Evolutionary conservation across 2,888 invertebrate species (phyloP).

Genomic region (Netelia melanura): DNA sequence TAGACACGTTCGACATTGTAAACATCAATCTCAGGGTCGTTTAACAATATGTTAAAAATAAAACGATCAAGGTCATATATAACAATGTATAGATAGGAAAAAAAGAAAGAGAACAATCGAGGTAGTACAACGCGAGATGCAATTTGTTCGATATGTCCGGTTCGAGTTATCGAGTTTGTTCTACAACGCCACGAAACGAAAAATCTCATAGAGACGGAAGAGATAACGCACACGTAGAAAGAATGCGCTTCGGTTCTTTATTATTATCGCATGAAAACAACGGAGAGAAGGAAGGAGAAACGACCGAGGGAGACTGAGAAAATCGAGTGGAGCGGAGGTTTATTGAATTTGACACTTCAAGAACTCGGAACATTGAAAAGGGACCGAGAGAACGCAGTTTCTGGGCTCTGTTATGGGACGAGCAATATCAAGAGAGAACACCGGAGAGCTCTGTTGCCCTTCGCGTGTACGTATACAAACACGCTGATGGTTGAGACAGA

Average conservation of each 20-base stretch:
- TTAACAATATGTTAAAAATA: too few species aligned
- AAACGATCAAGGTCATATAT: too few species aligned
- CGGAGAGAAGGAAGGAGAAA: constrained; percentile 26
- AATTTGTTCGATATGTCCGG: constrained; percentile 21
- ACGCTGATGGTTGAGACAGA: constrained; percentile 28
- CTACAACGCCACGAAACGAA: constrained; percentile 41
- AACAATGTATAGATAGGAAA: not conserved
- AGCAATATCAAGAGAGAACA: constrained; percentile 59
- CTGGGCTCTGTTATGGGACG: constrained; percentile 63
- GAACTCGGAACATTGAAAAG: constrained; percentile 84
- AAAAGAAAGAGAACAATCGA: not conserved
- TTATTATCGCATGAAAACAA: constrained; percentile 65
- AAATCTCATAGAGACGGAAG: constrained; percentile 56
- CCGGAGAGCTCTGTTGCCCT: constrained; percentile 6
- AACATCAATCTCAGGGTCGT: too few species aligned
- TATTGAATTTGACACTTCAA: constrained; percentile 85
- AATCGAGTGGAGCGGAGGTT: constrained; percentile 69
- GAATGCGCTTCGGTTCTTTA: constrained; percentile 49
- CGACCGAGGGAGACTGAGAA: constrained; percentile 21
- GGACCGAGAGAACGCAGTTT: constrained; percentile 70
- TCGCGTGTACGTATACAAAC: constrained; percentile 36
- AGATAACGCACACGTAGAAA: constrained; percentile 30
- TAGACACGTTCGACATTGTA: too few species aligned
- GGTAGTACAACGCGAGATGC: too few species aligned
- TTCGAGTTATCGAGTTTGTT: constrained; percentile 12